Evolutionary conservation across 2,888 invertebrate genomes (phyloP).

Genomic region (Tribolium freemani): DNA sequence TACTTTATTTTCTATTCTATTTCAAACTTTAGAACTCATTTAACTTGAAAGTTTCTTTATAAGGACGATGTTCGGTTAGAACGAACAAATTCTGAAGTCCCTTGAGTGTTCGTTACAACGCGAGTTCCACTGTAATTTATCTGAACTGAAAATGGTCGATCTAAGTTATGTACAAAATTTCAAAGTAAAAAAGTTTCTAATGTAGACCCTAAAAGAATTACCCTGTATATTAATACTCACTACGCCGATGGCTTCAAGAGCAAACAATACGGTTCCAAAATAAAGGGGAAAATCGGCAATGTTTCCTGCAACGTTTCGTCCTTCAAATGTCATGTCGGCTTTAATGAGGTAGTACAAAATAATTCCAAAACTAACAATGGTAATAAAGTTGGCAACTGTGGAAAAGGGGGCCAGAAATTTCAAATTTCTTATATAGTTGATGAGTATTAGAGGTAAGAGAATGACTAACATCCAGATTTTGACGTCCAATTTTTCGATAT

Average conservation of each 20-base stretch:
- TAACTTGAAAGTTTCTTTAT: too few species aligned
- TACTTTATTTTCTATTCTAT: too few species aligned
- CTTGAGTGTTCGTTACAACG: too few species aligned
- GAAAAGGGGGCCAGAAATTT: conserved; percentile 88
- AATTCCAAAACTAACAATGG: conserved; percentile 81
- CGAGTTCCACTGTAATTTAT: too few species aligned
- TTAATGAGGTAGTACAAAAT: conserved; percentile 80
- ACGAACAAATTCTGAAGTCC: too few species aligned
- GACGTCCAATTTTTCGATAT: conserved; percentile 71
- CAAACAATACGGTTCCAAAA: conserved; percentile 92
- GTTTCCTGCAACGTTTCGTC: conserved; percentile 69
- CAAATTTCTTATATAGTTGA: conserved; percentile 82
- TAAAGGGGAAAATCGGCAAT: conserved; percentile 79
- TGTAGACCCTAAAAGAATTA: background rate
- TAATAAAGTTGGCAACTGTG: conserved; percentile 84
- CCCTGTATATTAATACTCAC: conserved; percentile 69
- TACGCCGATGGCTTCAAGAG: conserved; percentile 87
- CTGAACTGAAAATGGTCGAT: too few species aligned
- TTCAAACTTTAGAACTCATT: too few species aligned
- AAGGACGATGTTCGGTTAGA: too few species aligned
- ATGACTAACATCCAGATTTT: conserved; percentile 80
- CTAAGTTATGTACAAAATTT: too few species aligned
- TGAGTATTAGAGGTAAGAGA: conserved; percentile 78
- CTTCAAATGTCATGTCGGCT: conserved; percentile 72
- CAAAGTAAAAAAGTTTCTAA: too few species aligned